These are phyloP conservation scores for Leptothorax acervorum DNA, from an alignment of 2,888 invertebrate genomes.

Conservation along the genomic window DNA sequence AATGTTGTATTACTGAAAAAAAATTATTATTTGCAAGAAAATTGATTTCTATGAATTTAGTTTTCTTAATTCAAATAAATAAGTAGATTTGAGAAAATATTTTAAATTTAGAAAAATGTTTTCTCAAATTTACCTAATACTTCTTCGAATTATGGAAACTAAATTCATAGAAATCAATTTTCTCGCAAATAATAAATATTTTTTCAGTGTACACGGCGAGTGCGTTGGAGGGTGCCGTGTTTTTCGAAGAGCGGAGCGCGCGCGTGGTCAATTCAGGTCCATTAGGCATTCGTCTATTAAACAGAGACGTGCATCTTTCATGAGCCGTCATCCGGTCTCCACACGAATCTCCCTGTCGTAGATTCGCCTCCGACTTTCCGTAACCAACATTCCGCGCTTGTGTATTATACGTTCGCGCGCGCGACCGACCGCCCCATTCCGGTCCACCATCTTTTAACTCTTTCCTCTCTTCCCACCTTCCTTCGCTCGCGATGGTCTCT, in stretches of 20 bases:
- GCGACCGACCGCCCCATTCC: slow-evolving; percentile 58
- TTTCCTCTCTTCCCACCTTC: slow-evolving; percentile 52
- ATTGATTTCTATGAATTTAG: too few relatives aligned
- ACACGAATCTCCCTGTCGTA: background rate
- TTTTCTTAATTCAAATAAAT: too few relatives aligned
- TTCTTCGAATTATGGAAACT: too few relatives aligned
- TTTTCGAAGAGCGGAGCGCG: background rate
- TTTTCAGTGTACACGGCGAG: background rate
- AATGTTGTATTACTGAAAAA: too few relatives aligned
- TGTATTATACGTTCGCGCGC: slow-evolving; percentile 50
- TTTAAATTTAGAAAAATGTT: too few relatives aligned
- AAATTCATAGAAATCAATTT: too few relatives aligned
- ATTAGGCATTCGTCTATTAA: background rate
- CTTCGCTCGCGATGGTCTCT: slow-evolving; percentile 45
- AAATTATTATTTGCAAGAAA: too few relatives aligned
- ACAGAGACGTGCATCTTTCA: background rate
- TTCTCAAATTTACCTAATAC: too few relatives aligned
- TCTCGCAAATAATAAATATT: too few relatives aligned
- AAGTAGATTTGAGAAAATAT: too few relatives aligned
- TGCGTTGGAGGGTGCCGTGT: background rate
- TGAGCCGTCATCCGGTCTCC: background rate
- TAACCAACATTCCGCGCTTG: slow-evolving; percentile 20
- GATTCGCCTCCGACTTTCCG: background rate
- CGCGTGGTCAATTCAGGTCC: too few relatives aligned
- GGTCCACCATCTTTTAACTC: slow-evolving; percentile 64